phyloP scores from a whole-genome alignment of 2,888 invertebrate genomes.

The Dicranocentrus wangi region DNA sequence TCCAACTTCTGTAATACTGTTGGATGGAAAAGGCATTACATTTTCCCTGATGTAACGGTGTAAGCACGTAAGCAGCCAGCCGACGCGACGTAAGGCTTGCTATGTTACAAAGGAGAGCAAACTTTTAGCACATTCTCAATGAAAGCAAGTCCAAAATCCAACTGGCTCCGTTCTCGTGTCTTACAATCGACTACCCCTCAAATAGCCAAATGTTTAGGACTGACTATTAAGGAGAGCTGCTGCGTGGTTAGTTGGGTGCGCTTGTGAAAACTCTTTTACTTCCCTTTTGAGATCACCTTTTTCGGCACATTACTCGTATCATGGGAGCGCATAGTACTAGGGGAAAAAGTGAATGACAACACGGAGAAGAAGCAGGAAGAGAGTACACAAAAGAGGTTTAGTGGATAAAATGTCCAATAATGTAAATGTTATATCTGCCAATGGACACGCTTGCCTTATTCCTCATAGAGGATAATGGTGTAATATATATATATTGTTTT shows the following conservation, averaged over 20 bases:
- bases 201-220: no score
- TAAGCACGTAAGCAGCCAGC: no score
- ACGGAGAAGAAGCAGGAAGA: constrained; percentile 13
- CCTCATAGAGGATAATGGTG: no score
- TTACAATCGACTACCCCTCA: no score
- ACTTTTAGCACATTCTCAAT: constrained; percentile 2
- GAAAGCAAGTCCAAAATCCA: constrained; percentile 20
- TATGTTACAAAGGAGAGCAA: no score
- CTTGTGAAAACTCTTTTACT: constrained; percentile 45
- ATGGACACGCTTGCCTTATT: background rate
- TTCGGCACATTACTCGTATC: no score
- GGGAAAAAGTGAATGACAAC: constrained; percentile 50
- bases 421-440: background rate
- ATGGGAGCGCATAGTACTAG: background rate
- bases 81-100: no score
- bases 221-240: constrained; percentile 10
- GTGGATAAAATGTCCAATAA: background rate
- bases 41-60: no score
- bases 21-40: no score
- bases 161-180: background rate
- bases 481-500: no score
- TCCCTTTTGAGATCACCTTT: constrained; percentile 18
- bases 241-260: background rate
- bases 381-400: constrained; percentile 13
- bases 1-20: no score